Evolutionary conservation across 2,888 invertebrate genomes (phyloP).

Genomic region (Kuschelorhynchus macadamiae): DNA sequence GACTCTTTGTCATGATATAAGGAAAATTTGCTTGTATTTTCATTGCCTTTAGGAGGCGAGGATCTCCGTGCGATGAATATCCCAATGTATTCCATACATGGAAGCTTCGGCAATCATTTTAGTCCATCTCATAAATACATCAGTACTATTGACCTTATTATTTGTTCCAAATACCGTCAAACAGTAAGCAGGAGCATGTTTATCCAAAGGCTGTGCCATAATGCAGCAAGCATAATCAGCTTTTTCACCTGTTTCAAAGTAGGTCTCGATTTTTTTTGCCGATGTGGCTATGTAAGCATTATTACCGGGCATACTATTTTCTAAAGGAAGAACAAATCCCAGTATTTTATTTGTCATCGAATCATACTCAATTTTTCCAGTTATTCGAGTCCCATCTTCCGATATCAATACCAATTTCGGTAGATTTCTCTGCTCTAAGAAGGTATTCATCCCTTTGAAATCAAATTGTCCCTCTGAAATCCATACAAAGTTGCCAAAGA

Average conservation of each 20-base stretch:
- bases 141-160: slow-evolving; percentile 13
- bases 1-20: neutral
- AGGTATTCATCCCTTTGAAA: neutral
- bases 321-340: slow-evolving; percentile 16
- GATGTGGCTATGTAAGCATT: slow-evolving; percentile 13
- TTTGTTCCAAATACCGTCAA: slow-evolving; percentile 21
- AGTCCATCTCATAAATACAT: slow-evolving; percentile 21
- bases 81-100: neutral
- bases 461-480: too few species aligned
- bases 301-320: slow-evolving; percentile 17
- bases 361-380: slow-evolving; percentile 21
- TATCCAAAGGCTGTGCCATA: slow-evolving; percentile 24
- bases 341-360: slow-evolving; percentile 16
- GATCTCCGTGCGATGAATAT: neutral
- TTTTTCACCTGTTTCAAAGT: slow-evolving; percentile 11
- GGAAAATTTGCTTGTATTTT: slow-evolving; percentile 15
- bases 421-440: slow-evolving; percentile 6
- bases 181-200: slow-evolving; percentile 22
- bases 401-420: too few species aligned
- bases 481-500: too few species aligned
- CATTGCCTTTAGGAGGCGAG: slow-evolving; percentile 15
- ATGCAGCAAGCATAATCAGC: slow-evolving; percentile 18
- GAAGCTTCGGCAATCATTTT: slow-evolving; percentile 18
- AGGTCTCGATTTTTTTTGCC: neutral
- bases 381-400: too few species aligned